A percentile compares a stretch with the other conserved stretches of the same genome.
Evolutionary conservation across 2,113 vertebrate species (phyloP).

Genomic region (Bubalus kerabau): DNA sequence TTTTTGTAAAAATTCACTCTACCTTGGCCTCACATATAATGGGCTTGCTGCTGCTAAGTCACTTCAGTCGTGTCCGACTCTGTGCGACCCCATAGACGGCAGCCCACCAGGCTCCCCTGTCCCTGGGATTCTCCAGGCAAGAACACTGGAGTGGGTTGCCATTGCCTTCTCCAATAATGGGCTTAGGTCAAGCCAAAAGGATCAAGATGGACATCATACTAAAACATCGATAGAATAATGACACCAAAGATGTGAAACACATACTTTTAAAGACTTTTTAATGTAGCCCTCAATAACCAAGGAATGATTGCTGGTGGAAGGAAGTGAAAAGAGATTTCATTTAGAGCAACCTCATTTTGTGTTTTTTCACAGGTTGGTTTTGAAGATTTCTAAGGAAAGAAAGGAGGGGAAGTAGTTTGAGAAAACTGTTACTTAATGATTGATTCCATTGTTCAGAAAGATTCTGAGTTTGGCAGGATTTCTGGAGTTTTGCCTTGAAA

Average conservation of each 20-base stretch:
- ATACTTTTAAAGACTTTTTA: slow-evolving; percentile 6
- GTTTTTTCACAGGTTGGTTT: neutral
- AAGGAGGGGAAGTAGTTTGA: slow-evolving; percentile 35
- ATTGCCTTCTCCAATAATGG: slow-evolving; percentile 1
- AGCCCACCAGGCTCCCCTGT: too few relatives aligned
- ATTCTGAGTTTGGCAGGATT: slow-evolving; percentile 7
- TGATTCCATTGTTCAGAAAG: neutral
- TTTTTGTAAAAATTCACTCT: slow-evolving; percentile 57
- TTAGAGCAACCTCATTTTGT: slow-evolving; percentile 19
- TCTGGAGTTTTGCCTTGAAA: slow-evolving; percentile 17
- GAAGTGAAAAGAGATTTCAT: slow-evolving; percentile 14
- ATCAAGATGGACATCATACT: slow-evolving; percentile 34
- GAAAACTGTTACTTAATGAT: neutral
- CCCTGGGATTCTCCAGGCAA: too few relatives aligned
- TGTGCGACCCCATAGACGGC: too few relatives aligned
- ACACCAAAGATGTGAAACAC: slow-evolving; percentile 7
- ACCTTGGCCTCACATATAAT: slow-evolving; percentile 47
- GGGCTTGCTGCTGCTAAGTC: neutral
- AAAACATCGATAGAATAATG: slow-evolving; percentile 34
- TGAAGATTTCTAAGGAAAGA: slow-evolving; percentile 26
- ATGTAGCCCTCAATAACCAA: neutral
- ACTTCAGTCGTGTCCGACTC: too few relatives aligned
- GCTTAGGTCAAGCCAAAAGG: slow-evolving; percentile 23
- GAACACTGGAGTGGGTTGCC: too few relatives aligned
- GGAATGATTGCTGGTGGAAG: neutral